Evolutionary conservation across 2,113 vertebrate genomes (phyloP), one percentile per base, ranked within the genome.

Genomic region (Corynorhinus townsendii): DNA sequence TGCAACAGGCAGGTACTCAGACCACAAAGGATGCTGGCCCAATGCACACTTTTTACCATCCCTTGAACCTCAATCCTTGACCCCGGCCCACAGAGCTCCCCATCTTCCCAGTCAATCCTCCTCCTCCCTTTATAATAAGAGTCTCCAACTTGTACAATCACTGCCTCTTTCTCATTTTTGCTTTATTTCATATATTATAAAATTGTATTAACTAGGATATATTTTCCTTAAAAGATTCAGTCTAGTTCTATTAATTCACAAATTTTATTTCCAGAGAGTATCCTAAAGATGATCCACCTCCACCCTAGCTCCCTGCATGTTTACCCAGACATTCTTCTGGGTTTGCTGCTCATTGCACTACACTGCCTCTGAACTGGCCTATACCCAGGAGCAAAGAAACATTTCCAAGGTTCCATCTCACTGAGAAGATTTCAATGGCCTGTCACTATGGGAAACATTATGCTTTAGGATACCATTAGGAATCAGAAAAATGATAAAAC

Each of bases 41-140:
- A 12, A 6, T 0, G 28, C 56, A 87, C 4, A 7, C 15, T 7
- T 28, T 30, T 28, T 30, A 22, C 26, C 1, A 0, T 2, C 43
- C 20, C 56, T 59, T 26, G 8, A 2, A 59, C 56, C 56, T 52
- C 12, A 17, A 30, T 11, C 19, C 17, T 28, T 15, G 4, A 6
- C 69, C 28, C 68, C 11, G 1, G 14, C 22, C 14, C 24, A 9
- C 24, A 22, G 12, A 3, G 26, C 17, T 64, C 20, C 35, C 16
- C 2, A 8, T 28, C 38, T 33, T 26, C 5, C 20, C 9, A 5
- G 1, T 38, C 11, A 43, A 33, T 33, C 3, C 49, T 75, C 33
- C 19, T 7, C 52, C 54, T 38, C 20, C n/a, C 12, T 54, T 43
- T 40, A 28, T 15, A 4, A 15, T 40, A 45, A 52, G 24, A 20